Evolutionary conservation across 2,797 vertebrate genomes (phyloP).

Genomic region (Fratercula arctica): DNA sequence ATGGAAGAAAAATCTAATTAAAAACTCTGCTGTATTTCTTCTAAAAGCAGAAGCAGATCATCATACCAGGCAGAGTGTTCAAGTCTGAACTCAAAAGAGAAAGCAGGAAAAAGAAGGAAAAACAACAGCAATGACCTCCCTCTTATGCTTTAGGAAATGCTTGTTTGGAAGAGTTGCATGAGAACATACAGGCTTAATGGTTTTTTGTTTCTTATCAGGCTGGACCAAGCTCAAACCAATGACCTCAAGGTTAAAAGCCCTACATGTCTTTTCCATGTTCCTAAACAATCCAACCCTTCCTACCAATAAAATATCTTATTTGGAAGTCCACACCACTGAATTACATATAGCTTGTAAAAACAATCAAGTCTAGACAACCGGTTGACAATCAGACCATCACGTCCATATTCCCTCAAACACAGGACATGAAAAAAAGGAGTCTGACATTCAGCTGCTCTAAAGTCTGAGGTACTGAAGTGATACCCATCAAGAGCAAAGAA

Average conservation of each 20-base stretch:
- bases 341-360: conserved; percentile 2
- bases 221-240: conserved; percentile 6
- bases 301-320: conserved; percentile 30
- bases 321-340: background rate
- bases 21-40: background rate
- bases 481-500: background rate
- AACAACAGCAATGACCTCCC: conserved; percentile 3
- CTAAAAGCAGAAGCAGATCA: background rate
- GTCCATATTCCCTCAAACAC: background rate
- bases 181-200: background rate
- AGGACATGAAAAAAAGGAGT: background rate
- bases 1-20: background rate
- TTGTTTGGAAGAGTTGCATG: conserved; percentile 47
- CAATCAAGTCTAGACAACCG: background rate
- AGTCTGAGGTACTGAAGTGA: background rate
- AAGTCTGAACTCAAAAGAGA: background rate
- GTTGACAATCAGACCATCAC: background rate
- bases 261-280: conserved; percentile 30
- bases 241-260: conserved; percentile 16
- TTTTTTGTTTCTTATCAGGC: conserved; percentile 48
- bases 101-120: conserved; percentile 15
- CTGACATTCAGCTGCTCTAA: background rate
- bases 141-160: conserved; percentile 34
- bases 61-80: background rate
- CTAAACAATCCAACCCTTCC: conserved; percentile 23